Evolutionary conservation across 2,888 invertebrate species (phyloP).

Genomic region (Gari tellinella): DNA sequence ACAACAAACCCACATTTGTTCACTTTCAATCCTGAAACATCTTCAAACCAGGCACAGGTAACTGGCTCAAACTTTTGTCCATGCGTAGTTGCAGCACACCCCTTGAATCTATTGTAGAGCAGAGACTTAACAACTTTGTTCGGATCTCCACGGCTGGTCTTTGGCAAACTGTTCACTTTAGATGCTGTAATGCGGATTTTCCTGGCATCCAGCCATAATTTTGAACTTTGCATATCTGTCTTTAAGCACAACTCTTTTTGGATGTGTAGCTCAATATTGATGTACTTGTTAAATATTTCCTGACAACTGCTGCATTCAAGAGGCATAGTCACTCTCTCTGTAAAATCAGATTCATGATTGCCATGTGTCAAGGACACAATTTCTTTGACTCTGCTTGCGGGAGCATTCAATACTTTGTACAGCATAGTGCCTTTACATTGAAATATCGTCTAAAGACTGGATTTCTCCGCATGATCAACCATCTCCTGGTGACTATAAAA

Average conservation of each 20-base stretch:
- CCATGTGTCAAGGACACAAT: too few species aligned
- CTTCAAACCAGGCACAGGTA: conserved; percentile 17
- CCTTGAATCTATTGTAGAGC: conserved; percentile 26
- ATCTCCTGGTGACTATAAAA: conserved; percentile 17
- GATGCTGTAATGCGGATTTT: conserved; percentile 24
- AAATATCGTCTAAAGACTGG: conserved; percentile 3
- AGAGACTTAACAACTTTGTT: conserved; percentile 27
- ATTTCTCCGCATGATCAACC: conserved; percentile 1
- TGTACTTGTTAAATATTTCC: conserved; percentile 15
- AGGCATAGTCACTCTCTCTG: too few species aligned
- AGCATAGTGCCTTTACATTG: conserved; percentile 26
- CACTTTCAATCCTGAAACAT: background rate
- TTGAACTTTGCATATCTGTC: conserved; percentile 14
- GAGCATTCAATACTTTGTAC: background rate
- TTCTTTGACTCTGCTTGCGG: too few species aligned
- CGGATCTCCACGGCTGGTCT: conserved; percentile 24
- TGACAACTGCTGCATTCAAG: conserved; percentile 11
- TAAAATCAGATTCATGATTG: too few species aligned
- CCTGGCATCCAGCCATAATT: conserved; percentile 25
- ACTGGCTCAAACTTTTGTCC: conserved; percentile 27
- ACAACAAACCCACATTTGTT: conserved; percentile 14
- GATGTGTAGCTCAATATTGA: background rate
- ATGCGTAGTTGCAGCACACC: conserved; percentile 28
- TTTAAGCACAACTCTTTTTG: background rate
- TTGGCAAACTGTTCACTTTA: conserved; percentile 1